phyloP scores from a whole-genome alignment of 1,140 invertebrate species.

The Listronotus bonariensis region DNA sequence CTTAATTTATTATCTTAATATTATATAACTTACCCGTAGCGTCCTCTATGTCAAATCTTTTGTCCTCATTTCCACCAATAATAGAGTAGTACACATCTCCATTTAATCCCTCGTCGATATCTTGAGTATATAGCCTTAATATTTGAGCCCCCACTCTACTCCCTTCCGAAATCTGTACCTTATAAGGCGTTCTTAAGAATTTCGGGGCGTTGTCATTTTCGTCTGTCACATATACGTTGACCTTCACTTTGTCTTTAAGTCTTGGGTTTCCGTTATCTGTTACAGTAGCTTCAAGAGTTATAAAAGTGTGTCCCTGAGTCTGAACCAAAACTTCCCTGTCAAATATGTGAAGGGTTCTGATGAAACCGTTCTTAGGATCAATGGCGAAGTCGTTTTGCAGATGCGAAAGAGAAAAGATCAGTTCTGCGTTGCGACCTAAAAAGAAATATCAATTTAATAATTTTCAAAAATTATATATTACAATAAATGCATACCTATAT shows the following conservation, averaged over 20 bases:
- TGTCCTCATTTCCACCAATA: conserved; percentile 77
- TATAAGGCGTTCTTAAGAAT: conserved; percentile 82
- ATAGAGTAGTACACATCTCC: conserved; percentile 88
- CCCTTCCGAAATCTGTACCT: conserved; percentile 83
- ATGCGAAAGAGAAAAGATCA: conserved; percentile 81
- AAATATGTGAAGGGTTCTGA: conserved; percentile 82
- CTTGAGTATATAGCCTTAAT: conserved; percentile 82
- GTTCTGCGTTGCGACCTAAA: conserved; percentile 82
- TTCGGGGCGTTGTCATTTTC: conserved; percentile 92
- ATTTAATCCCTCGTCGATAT: conserved; percentile 88
- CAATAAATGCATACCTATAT: conserved; percentile 60
- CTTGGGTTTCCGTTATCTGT: conserved; percentile 84
- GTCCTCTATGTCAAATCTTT: conserved; percentile 81
- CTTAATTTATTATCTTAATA: too few species aligned
- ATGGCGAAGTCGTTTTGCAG: conserved; percentile 85
- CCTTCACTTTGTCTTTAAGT: conserved; percentile 83
- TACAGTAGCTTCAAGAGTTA: conserved; percentile 83
- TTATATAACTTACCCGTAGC: conserved; percentile 63
- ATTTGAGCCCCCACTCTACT: conserved; percentile 77
- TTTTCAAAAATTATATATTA: too few species aligned
- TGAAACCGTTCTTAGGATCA: conserved; percentile 89
- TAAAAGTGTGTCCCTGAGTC: conserved; percentile 74
- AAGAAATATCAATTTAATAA: neutral
- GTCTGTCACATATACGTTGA: conserved; percentile 86
- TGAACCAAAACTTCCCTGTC: conserved; percentile 84